phyloP scores from a whole-genome alignment of 2,113 vertebrate genomes.

The Shinisaurus crocodilurus region DNA sequence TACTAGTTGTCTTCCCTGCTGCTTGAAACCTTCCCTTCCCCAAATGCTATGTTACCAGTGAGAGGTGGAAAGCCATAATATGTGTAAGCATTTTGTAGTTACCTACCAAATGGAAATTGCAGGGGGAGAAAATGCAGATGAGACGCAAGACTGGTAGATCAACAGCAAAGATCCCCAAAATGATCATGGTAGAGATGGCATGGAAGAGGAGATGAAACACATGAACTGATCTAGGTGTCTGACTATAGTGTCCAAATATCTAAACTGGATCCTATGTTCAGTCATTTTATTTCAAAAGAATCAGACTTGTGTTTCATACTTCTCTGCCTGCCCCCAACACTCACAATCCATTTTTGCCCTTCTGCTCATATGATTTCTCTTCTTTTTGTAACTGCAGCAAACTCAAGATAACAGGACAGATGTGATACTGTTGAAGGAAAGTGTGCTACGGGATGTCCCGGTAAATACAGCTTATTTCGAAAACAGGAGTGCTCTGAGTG shows the following conservation, averaged over 20 bases:
- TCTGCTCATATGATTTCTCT: neutral
- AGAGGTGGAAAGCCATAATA: neutral
- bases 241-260: too few species aligned
- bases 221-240: too few species aligned
- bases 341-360: neutral
- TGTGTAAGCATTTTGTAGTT: neutral
- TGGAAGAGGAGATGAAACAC: too few species aligned
- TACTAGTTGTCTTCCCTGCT: neutral
- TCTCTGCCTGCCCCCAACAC: neutral
- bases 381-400: slow-evolving; percentile 40
- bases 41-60: neutral
- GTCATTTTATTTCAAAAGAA: neutral
- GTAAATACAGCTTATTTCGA: slow-evolving; percentile 28
- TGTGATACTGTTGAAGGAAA: slow-evolving; percentile 29
- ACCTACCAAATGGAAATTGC: neutral
- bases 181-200: neutral
- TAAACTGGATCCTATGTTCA: too few species aligned
- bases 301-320: neutral
- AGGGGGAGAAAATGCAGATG: neutral
- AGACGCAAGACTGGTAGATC: neutral
- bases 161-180: neutral
- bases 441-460: slow-evolving; percentile 9
- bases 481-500: neutral
- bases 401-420: slow-evolving; percentile 42
- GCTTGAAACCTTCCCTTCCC: neutral